These are phyloP conservation scores for Lysiphlebus fabarum DNA, from an alignment of 1,140 invertebrate species.

Conservation along the genomic window DNA sequence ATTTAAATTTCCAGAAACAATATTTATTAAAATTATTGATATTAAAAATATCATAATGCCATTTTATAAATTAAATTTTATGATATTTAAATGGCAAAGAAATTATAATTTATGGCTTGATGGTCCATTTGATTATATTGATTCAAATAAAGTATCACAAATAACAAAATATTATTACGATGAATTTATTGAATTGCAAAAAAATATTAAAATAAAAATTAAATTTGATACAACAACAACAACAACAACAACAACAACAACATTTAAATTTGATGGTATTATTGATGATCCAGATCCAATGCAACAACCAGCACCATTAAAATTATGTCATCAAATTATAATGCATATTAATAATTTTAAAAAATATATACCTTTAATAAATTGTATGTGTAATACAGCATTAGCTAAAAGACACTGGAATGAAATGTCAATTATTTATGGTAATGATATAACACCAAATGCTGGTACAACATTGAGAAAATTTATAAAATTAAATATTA, in stretches of 20 bases:
- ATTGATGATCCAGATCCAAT: slow-evolving; percentile 60
- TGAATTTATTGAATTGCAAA: slow-evolving; percentile 59
- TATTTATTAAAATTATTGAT: slow-evolving; percentile 62
- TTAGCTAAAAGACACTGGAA: slow-evolving; percentile 68
- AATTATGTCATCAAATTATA: slow-evolving; percentile 57
- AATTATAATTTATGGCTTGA: slow-evolving; percentile 67
- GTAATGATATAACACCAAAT: slow-evolving; percentile 64
- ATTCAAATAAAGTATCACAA: slow-evolving; percentile 55
- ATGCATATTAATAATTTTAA: slow-evolving; percentile 62
- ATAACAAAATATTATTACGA: slow-evolving; percentile 52
- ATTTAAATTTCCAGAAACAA: slow-evolving; percentile 66
- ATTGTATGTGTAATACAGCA: slow-evolving; percentile 68
- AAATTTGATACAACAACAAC: slow-evolving; percentile 54
- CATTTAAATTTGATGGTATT: slow-evolving; percentile 50
- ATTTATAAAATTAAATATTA: slow-evolving; percentile 61
- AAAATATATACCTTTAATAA: slow-evolving; percentile 61
- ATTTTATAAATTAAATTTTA: slow-evolving; percentile 47
- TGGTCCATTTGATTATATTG: slow-evolving; percentile 64
- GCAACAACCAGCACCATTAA: slow-evolving; percentile 60
- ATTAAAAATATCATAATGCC: slow-evolving; percentile 51
- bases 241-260: slow-evolving; percentile 18
- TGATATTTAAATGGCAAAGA: slow-evolving; percentile 63
- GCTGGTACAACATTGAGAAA: slow-evolving; percentile 63
- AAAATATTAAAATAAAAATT: slow-evolving; percentile 60
- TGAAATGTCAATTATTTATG: slow-evolving; percentile 66